phyloP scores from a whole-genome alignment of 2,797 vertebrate genomes.

The Muscicapa striata region DNA sequence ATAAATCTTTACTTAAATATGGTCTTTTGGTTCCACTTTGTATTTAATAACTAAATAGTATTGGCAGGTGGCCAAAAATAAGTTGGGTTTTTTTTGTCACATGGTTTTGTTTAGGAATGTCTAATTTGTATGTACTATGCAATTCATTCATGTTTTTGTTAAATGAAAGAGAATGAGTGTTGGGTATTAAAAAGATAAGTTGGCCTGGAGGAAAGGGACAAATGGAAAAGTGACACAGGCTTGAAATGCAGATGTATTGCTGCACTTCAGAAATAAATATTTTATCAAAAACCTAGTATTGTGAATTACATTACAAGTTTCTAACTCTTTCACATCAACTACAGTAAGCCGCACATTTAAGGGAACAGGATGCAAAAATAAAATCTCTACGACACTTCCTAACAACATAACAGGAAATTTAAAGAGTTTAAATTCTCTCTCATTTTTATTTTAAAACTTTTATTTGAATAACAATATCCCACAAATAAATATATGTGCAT shows the following conservation, averaged over 20 bases:
- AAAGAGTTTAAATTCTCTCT: not conserved
- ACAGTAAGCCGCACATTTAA: not conserved
- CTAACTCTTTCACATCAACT: not conserved
- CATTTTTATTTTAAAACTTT: not conserved
- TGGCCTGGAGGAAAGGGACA: not conserved
- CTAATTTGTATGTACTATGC: not conserved
- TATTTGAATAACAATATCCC: not conserved
- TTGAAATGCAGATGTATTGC: not conserved
- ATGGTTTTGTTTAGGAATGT: not conserved
- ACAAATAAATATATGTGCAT: not conserved
- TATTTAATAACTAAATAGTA: not conserved
- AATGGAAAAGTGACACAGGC: not conserved
- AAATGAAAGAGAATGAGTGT: not conserved
- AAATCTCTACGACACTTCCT: not conserved
- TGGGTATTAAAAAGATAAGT: not conserved
- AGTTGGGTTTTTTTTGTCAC: not conserved
- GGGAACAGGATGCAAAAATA: not conserved
- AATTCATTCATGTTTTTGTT: not conserved
- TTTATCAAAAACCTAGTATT: not conserved
- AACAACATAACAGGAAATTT: not conserved
- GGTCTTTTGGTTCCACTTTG: not conserved
- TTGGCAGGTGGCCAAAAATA: not conserved
- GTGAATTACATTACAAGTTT: not conserved
- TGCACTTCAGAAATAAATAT: conserved; percentile 17
- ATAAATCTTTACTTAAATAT: not conserved